Conservation (phyloP, 2,888 invertebrate species). For the Spisula subtruncata region DNA sequence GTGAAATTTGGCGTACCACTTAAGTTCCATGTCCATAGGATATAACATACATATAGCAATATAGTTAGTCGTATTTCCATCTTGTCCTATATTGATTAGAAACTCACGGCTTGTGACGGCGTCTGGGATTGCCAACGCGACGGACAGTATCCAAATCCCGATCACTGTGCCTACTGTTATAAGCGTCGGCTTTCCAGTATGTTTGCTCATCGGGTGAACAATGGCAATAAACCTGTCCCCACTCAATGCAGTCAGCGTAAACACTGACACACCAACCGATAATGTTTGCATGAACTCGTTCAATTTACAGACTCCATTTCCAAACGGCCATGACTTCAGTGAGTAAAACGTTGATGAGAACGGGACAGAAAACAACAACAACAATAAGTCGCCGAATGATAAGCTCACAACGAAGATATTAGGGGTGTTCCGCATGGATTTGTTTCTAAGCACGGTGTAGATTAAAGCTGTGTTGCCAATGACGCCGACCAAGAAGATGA, state of each 20-base stretch:
- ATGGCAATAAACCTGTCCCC: conserved; percentile 96
- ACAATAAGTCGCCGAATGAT: conserved; percentile 94
- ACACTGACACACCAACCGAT: conserved; percentile 97
- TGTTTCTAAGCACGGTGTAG: conserved; percentile 93
- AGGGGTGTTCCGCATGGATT: conserved; percentile 95
- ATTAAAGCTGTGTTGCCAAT: conserved; percentile 95
- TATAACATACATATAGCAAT: conserved; percentile 74
- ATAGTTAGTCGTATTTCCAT: not conserved
- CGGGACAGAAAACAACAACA: conserved; percentile 94
- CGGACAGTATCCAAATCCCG: conserved; percentile 91
- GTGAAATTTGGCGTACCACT: too few species aligned
- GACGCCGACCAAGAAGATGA: conserved; percentile 94
- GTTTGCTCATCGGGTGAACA: conserved; percentile 95
- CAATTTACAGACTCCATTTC: conserved; percentile 92
- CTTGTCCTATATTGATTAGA: not conserved
- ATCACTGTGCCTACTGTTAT: conserved; percentile 91
- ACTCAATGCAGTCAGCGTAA: conserved; percentile 96
- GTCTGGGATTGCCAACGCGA: conserved; percentile 93
- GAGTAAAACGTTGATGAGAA: conserved; percentile 95
- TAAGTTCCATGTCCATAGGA: conserved; percentile 61
- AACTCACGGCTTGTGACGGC: conserved; percentile 89
- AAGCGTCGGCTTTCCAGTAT: conserved; percentile 91
- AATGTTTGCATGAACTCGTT: conserved; percentile 96
- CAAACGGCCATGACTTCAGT: conserved; percentile 96
- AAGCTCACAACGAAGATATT: conserved; percentile 94